Evolutionary conservation across 2,113 vertebrate species (phyloP).

Genomic region (Colossoma macropomum): DNA sequence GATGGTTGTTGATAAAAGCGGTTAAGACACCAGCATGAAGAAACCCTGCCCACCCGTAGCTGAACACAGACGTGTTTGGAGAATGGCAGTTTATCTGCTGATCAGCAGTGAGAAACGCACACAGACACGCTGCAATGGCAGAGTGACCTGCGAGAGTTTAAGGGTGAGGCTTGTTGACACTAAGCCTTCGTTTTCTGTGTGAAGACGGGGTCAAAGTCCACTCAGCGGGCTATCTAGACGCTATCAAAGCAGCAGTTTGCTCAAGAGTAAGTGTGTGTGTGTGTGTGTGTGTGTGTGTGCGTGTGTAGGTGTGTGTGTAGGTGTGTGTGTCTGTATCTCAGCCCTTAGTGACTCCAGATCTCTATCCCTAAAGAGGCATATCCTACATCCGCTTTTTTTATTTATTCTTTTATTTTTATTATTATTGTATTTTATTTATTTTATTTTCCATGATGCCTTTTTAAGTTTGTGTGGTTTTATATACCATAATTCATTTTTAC

Average conservation of each 20-base stretch:
- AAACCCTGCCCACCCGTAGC: background rate
- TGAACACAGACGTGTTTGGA: constrained; percentile 19
- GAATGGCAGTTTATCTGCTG: no score
- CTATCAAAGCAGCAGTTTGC: background rate
- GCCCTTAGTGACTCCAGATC: no score
- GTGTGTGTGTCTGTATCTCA: constrained; percentile 8
- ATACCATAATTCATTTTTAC: no score
- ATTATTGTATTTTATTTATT: no score
- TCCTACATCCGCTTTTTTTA: no score
- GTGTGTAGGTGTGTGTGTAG: no score
- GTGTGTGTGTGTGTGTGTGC: no score
- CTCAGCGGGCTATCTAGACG: background rate
- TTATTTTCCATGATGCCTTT: no score
- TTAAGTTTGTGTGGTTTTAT: no score
- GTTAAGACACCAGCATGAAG: constrained; percentile 22
- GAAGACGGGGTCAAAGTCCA: constrained; percentile 17
- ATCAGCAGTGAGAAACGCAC: background rate
- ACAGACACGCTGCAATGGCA: background rate
- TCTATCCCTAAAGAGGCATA: no score
- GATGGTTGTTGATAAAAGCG: no score
- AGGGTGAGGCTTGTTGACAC: background rate
- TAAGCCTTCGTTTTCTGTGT: background rate
- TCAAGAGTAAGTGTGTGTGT: background rate
- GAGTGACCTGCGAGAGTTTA: background rate
- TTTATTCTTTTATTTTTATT: no score